phyloP scores from a whole-genome alignment of 2,797 vertebrate genomes.

The Phoebastria nigripes region DNA sequence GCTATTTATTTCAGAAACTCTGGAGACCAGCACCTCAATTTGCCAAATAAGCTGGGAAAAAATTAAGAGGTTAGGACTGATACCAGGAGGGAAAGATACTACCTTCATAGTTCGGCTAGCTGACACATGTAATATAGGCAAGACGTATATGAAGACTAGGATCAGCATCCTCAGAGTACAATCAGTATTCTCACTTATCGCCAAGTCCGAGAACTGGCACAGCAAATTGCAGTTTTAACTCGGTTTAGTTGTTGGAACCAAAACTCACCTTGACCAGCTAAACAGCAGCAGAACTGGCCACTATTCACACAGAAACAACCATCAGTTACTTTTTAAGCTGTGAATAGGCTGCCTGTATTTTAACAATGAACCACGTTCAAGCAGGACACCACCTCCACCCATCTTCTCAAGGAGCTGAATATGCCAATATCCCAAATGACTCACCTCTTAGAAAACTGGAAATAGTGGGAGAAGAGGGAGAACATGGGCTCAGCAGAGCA shows the following conservation, averaged over 20 bases:
- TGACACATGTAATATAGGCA: background rate
- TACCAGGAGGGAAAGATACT: background rate
- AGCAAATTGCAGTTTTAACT: background rate
- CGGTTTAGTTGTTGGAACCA: background rate
- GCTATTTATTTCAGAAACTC: background rate
- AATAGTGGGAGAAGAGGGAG: background rate
- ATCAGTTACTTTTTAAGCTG: background rate
- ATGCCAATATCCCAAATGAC: background rate
- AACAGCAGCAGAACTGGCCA: background rate
- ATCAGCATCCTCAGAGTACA: background rate
- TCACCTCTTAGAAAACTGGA: background rate
- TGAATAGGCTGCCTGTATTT: background rate
- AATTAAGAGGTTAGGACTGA: background rate
- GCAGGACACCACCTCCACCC: background rate
- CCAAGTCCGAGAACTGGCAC: background rate
- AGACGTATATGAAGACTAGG: fast-evolving
- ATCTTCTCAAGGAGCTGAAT: background rate
- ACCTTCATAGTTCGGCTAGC: background rate
- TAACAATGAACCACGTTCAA: background rate
- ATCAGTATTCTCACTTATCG: background rate
- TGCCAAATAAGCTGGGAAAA: background rate
- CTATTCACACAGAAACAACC: background rate
- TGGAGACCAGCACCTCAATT: background rate
- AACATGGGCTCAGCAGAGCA: background rate
- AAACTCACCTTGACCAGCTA: background rate